These are phyloP conservation scores for Neoscelio sp. DNA, from an alignment of 2,888 invertebrate species.

Conservation along the genomic window DNA sequence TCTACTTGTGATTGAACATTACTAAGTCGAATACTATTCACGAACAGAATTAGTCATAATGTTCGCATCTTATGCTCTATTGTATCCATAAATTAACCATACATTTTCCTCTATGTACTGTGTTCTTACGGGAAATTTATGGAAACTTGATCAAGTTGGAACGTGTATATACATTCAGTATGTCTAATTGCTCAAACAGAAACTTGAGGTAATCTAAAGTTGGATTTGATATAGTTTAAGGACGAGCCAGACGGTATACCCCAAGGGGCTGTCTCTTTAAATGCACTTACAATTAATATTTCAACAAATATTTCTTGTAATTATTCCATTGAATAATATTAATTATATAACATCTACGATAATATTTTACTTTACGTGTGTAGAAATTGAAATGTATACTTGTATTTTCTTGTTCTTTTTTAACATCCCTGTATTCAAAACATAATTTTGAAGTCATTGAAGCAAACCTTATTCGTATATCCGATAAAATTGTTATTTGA, in stretches of 20 bases:
- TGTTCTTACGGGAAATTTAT: conserved; percentile 54
- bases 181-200: conserved; percentile 64
- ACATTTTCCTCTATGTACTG: conserved; percentile 51
- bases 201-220: conserved; percentile 53
- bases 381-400: too few species aligned
- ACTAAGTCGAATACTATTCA: conserved; percentile 23
- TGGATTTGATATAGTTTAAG: conserved; percentile 46
- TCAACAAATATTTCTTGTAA: too few species aligned
- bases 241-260: conserved; percentile 34
- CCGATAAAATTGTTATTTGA: too few species aligned
- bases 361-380: too few species aligned
- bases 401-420: too few species aligned
- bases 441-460: too few species aligned
- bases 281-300: too few species aligned
- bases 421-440: too few species aligned
- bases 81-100: conserved; percentile 54
- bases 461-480: too few species aligned
- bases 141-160: conserved; percentile 58
- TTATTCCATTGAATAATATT: too few species aligned
- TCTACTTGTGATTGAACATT: conserved; percentile 4
- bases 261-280: too few species aligned
- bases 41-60: conserved; percentile 22
- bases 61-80: conserved; percentile 34
- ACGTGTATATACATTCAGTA: conserved; percentile 54
- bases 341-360: too few species aligned